These are phyloP conservation scores for Tolypeutes matacus DNA, from an alignment of 2,797 vertebrate species.

Conservation along the genomic window DNA sequence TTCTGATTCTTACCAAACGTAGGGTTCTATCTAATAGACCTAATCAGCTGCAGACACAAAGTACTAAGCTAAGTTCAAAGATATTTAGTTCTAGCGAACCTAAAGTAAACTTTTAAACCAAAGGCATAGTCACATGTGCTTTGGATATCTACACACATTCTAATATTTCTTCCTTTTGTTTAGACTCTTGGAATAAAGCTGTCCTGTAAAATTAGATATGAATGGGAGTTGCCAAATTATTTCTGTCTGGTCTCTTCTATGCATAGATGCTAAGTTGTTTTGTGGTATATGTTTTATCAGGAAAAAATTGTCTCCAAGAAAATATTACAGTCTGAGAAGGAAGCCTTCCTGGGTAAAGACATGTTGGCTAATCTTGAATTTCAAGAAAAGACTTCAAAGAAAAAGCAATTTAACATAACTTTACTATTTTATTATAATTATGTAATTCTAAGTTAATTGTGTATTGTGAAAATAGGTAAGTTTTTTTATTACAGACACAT, in stretches of 20 bases:
- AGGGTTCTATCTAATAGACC: background rate
- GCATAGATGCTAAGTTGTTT: background rate
- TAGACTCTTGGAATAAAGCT: background rate
- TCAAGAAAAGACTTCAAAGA: conserved; percentile 49
- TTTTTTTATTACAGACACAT: background rate
- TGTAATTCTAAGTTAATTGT: background rate
- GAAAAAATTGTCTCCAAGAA: conserved; percentile 52
- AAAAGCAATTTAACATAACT: conserved; percentile 19
- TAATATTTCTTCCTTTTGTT: conserved; percentile 34
- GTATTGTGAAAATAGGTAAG: conserved; percentile 23
- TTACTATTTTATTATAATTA: background rate
- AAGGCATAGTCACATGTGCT: background rate
- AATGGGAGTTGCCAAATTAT: background rate
- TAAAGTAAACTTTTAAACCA: conserved; percentile 28
- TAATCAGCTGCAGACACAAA: background rate
- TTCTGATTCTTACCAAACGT: background rate
- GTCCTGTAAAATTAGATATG: conserved; percentile 5
- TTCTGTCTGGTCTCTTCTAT: background rate
- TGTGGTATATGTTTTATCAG: conserved; percentile 11
- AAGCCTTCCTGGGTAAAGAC: conserved; percentile 44
- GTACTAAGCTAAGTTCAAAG: conserved; percentile 53
- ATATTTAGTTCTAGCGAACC: background rate
- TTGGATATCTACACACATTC: background rate
- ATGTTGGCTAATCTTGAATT: background rate
- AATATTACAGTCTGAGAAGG: conserved; percentile 41